phyloP scores from a whole-genome alignment of 2,888 invertebrate species.

The Mesorhabditis spiculigera region DNA sequence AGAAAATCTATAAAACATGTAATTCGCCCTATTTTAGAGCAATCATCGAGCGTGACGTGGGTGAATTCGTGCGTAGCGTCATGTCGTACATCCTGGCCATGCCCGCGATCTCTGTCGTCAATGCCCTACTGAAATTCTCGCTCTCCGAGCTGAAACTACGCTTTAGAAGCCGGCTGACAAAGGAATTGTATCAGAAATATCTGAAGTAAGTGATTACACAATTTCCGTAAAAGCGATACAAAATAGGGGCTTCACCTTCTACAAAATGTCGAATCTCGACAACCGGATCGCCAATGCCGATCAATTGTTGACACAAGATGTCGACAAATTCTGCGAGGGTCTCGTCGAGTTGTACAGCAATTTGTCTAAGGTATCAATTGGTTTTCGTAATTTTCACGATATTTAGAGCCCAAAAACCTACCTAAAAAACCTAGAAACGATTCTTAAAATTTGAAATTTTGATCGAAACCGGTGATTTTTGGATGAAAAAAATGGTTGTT shows the following conservation, averaged over 20 bases:
- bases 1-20: background rate
- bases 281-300: constrained; percentile 91
- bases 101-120: constrained; percentile 88
- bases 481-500: too few species aligned
- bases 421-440: too few species aligned
- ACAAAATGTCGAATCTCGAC: constrained; percentile 84
- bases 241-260: constrained; percentile 68
- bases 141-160: constrained; percentile 86
- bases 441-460: too few species aligned
- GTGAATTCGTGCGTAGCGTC: constrained; percentile 74
- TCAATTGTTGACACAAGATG: constrained; percentile 90
- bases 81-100: constrained; percentile 77
- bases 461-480: too few species aligned
- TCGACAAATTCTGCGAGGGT: constrained; percentile 93
- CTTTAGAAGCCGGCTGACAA: constrained; percentile 82
- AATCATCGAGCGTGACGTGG: constrained; percentile 81
- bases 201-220: constrained; percentile 71
- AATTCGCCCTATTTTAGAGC: constrained; percentile 68
- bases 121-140: constrained; percentile 88
- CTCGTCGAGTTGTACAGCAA: constrained; percentile 93
- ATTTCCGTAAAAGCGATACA: constrained; percentile 1
- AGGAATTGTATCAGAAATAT: constrained; percentile 83
- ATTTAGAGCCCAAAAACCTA: background rate
- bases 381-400: background rate
- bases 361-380: constrained; percentile 73